Evolutionary conservation across 2,888 invertebrate species (phyloP).

Genomic region (Nebria brevicollis): DNA sequence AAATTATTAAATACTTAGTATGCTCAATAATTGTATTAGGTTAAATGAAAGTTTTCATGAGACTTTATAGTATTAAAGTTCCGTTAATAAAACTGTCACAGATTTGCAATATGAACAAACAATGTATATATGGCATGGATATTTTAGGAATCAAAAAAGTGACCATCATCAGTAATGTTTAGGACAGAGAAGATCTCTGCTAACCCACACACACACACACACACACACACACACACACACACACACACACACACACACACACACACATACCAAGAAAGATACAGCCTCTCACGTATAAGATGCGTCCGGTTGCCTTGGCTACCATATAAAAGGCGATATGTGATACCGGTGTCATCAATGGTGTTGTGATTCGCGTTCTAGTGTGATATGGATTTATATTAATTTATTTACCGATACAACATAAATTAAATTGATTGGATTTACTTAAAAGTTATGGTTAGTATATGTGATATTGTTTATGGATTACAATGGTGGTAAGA

Average conservation of each 20-base stretch:
- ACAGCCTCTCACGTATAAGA: not conserved
- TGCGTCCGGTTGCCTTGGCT: conserved; percentile 25
- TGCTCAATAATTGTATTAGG: too few relatives aligned
- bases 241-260: not conserved
- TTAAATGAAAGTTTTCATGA: too few relatives aligned
- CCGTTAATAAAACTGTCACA: too few relatives aligned
- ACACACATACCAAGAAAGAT: not conserved
- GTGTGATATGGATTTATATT: conserved; percentile 21
- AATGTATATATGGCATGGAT: not conserved
- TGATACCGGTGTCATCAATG: conserved; percentile 25
- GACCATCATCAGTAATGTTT: too few relatives aligned
- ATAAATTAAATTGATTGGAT: not conserved
- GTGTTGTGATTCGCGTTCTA: conserved; percentile 5
- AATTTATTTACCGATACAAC: not conserved
- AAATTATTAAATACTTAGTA: too few relatives aligned
- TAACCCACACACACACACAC: conserved; percentile 9
- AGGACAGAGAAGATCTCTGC: not conserved
- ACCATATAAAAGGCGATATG: conserved; percentile 31
- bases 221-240: conserved; percentile 12
- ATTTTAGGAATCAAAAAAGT: too few relatives aligned
- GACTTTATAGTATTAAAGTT: too few relatives aligned
- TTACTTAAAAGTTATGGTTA: not conserved
- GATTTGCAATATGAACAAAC: too few relatives aligned
- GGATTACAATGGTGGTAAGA: not conserved
- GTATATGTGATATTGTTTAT: not conserved